Evolutionary conservation across 2,797 vertebrate species (phyloP), one percentile per base, ranked within the genome.

Genomic region (Lagocephalus sceleratus): DNA sequence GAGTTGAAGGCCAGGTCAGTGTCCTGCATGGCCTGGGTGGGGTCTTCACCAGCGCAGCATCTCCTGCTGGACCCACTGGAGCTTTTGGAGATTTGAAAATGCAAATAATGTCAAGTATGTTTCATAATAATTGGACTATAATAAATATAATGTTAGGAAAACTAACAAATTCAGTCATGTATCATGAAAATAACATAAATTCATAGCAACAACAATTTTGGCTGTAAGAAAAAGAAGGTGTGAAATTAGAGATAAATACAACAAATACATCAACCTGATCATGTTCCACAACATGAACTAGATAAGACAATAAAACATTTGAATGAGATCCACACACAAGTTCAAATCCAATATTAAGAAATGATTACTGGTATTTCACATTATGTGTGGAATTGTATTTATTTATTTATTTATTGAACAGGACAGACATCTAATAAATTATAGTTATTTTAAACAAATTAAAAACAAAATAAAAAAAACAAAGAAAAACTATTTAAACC

Each of bases 1-100:
- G 59, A 50, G 69, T 67, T 78, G 66, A 80, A 75, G 76, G 66
- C 70, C 63, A 12, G 66, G 69, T 73, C 77, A 61, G 38, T 51
- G 54, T 45, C 35, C 52, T 44, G 22, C 5, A n/a, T n/a, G 6
- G 42, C 47, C 41, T 54, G 39, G 19, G 47, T 23, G 1, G 11
- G 29, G 9, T 32, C 23, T 20, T 29, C 51, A 41, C 46, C 38
- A 20, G 15, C 20, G 16, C 42, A 46, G 49, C 22, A 9, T 46
- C 54, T 40, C 74, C 68, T 72, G 38, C 57, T 51, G 76, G 69
- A 50, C 41, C 47, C 12, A 2, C 5, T 39, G 15, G 5, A 15
- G 38, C 38, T 7, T n/a, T 16, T 39, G n/a, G n/a, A n/a, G 0
- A 39, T n/a, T 15, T 39, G n/a, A n/a, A 39, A 39, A 39, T 16